Evolutionary conservation across 2,888 invertebrate genomes (phyloP).

Genomic region (Belgica antarctica): DNA sequence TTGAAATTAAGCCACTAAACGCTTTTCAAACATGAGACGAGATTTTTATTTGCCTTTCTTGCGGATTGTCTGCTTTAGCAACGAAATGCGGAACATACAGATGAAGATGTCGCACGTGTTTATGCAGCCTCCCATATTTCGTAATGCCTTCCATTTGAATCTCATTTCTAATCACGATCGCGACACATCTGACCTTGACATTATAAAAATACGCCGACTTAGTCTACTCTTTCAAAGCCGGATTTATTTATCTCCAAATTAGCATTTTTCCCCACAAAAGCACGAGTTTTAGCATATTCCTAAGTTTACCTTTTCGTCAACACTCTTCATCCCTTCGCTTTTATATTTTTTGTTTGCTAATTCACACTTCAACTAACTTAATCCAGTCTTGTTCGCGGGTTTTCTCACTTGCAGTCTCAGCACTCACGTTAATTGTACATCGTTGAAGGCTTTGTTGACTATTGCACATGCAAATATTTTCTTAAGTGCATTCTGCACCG

Average conservation of each 20-base stretch:
- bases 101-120: no score
- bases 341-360: no score
- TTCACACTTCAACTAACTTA: no score
- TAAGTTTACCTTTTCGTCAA: not conserved
- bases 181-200: not conserved
- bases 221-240: no score
- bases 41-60: not conserved
- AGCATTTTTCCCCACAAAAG: not conserved
- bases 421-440: no score
- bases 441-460: no score
- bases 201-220: no score
- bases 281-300: not conserved
- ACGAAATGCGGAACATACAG: no score
- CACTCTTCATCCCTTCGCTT: not conserved
- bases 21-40: not conserved
- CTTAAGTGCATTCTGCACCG: no score
- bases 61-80: conserved; percentile 15
- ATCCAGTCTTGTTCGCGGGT: no score
- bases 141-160: not conserved
- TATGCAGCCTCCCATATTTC: not conserved
- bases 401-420: not conserved
- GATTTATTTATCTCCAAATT: no score
- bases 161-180: not conserved
- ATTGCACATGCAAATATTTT: no score
- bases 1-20: conserved; percentile 6